phyloP scores from a whole-genome alignment of 2,797 vertebrate species.

The Channa striata region DNA sequence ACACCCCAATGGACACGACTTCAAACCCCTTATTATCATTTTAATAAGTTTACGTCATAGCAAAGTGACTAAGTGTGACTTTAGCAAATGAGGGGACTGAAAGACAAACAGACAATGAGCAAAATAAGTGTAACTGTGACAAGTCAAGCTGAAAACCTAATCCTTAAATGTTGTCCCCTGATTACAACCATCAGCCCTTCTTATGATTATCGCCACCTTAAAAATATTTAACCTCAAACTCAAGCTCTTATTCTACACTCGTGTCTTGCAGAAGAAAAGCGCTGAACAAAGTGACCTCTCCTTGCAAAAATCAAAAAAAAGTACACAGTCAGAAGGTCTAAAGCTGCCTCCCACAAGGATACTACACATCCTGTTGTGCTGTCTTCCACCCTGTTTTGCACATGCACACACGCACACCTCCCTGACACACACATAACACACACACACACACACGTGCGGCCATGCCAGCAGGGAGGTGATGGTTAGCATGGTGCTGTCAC shows the following conservation, averaged over 20 bases:
- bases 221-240: neutral
- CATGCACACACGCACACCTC: constrained; percentile 16
- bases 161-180: neutral
- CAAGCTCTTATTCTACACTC: neutral
- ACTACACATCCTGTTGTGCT: constrained; percentile 31
- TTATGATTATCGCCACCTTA: neutral
- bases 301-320: no score
- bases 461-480: constrained; percentile 74
- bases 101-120: no score
- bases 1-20: no score
- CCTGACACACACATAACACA: constrained; percentile 17
- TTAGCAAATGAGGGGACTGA: no score
- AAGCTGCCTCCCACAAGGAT: constrained; percentile 54
- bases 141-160: no score
- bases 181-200: neutral
- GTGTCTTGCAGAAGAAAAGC: neutral
- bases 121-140: neutral
- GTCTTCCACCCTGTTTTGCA: constrained; percentile 28
- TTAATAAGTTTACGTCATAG: no score
- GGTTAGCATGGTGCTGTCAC: constrained; percentile 79
- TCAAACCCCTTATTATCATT: no score
- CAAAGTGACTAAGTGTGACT: no score
- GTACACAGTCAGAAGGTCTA: constrained; percentile 39
- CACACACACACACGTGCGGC: constrained; percentile 41
- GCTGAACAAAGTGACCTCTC: no score